A percentile compares a stretch with the other conserved stretches of the same genome.
Evolutionary conservation across 2,888 invertebrate genomes (phyloP).

Genomic region (Parapristionchus giblindavisi): DNA sequence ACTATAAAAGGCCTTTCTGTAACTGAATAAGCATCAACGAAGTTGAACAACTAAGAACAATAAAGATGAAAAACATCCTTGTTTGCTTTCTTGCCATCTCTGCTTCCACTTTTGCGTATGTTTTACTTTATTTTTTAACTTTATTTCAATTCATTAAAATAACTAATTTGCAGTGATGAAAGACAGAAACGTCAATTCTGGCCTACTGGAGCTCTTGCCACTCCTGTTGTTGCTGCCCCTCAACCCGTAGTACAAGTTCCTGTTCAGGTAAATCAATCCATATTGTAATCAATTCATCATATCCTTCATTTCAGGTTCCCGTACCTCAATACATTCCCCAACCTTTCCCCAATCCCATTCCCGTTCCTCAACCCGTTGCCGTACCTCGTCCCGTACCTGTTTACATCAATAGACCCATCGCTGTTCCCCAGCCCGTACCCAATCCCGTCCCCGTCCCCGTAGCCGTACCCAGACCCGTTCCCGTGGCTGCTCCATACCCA

Average conservation of each 20-base stretch:
- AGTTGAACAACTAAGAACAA: background rate
- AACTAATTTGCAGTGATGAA: conserved; percentile 4
- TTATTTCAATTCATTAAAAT: background rate
- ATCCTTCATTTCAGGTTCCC: conserved; percentile 12
- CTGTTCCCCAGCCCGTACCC: background rate
- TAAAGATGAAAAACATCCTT: conserved; percentile 13
- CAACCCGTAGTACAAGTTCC: conserved; percentile 32
- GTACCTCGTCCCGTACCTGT: background rate
- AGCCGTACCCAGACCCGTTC: conserved; percentile 17
- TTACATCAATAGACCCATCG: background rate
- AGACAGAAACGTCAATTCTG: background rate
- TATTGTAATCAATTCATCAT: no score
- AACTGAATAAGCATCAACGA: conserved; percentile 1
- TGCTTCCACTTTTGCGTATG: background rate
- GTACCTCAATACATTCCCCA: conserved; percentile 26
- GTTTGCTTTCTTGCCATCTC: conserved; percentile 18
- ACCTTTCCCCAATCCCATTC: background rate
- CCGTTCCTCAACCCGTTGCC: background rate
- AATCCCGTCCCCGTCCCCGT: conserved; percentile 17
- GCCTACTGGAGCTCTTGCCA: background rate
- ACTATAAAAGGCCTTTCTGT: conserved; percentile 1
- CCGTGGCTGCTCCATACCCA: conserved; percentile 1
- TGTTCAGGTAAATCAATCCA: conserved; percentile 27
- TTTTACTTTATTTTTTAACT: background rate
- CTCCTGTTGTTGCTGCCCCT: background rate